Evolutionary conservation across 2,113 vertebrate genomes (phyloP), one percentile per base, ranked within the genome.

Genomic region (Octodon degus): DNA sequence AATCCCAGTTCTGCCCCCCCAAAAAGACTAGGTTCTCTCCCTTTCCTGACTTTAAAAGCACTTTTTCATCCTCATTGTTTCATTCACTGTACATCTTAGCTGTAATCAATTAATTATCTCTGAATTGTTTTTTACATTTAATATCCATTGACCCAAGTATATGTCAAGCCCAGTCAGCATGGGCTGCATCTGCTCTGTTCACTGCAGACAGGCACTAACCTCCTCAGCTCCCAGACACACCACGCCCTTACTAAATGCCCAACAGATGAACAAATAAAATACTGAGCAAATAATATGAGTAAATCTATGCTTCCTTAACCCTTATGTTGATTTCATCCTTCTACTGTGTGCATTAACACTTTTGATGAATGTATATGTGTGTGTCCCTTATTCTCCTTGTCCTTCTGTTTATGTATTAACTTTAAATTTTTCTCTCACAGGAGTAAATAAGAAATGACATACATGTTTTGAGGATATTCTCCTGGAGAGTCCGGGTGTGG

Each of bases 1-100:
- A 43, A 43, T 43, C 43, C 43, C 43, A 43, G 43, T 43, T 43
- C 43, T 43, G 43, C 43, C 43, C 43, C 43, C 43, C 43, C 43
- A 43, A 43, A 43, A 43, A 43, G 20, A 58, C 3, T 30, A 13
- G 43, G 1, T 50, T 40, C 12, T 9, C 13, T 9, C 30, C 30
- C 55, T 17, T 4, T 32, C 19, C 8, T 0, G 6, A 2, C 0
- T 65, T 30, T 47, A 76, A 43, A 10, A 53, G 12, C 9, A 24
- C 1, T 32, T 55, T 65, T 93, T 90, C 34, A 2, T 84, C 50
- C 65, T 50, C 81, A 40, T 16, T 50, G 17, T 19, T 30, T 83
- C 7, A 94, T 40, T 88, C 77, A 88, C 40, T 32, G 76, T 27
- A 77, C 27, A 70, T n/a, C 16, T 90, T 9, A 86, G 27, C 16